Evolutionary conservation across 2,113 vertebrate species (phyloP), one percentile per base, ranked within the genome.

Genomic region (Ifrita kowaldi): DNA sequence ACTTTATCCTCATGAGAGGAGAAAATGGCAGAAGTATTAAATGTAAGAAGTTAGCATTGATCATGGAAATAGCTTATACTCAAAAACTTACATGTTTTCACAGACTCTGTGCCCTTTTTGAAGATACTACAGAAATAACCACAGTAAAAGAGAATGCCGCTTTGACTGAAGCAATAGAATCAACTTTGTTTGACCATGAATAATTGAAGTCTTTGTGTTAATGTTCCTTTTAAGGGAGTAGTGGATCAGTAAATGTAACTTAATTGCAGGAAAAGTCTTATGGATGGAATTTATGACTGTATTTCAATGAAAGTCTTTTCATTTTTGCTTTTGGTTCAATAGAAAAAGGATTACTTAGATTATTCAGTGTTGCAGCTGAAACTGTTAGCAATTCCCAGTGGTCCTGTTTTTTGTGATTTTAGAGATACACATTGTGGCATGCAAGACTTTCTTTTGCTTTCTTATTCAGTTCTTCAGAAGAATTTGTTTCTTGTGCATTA

Each of bases 121-220:
- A 98, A 98, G 97, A 97, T 92, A 96, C 82, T 97, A 95, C 96
- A 97, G 95, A 98, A 98, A 98, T 97, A 98, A 97, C 97, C 96
- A 95, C 97, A 98, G 97, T 94, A 95, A 97, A 97, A 93, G 93
- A 97, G 97, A 98, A 97, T 97, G 97, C 90, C 2, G 94, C 98
- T 98, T 98, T 98, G 98, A 98, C 95, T 96, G 93, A 94, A 97
- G 96, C 93, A 97, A 97, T 96, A 95, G 95, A 97, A 97, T 97
- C 96, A 95, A 97, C 95, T 98, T 97, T 97, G 97, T 98, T 97
- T 98, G 95, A 97, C 98, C 97, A 97, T 91, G 97, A 97, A 98
- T 98, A 98, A 98, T 98, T 98, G 96, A 97, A 97, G 94, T 89
- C 97, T 98, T 98, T 98, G 97, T 98, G 97, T 96, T 97, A 97